A percentile compares a stretch with the other conserved stretches of the same genome.
phyloP scores from a whole-genome alignment of 2,113 vertebrate genomes.

The Clinocottus analis region DNA sequence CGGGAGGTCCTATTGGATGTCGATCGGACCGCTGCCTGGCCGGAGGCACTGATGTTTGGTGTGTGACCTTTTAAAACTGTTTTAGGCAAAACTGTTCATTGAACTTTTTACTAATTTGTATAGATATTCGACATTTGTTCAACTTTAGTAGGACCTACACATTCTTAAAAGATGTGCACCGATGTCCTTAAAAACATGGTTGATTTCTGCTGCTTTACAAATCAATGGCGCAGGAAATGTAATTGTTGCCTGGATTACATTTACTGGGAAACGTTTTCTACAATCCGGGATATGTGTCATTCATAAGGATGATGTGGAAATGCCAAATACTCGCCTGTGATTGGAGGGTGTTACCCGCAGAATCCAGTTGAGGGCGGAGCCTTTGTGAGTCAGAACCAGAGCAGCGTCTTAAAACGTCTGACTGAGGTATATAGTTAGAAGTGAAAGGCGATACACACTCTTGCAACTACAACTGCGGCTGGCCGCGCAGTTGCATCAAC shows the following conservation, averaged over 20 bases:
- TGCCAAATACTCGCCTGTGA: not conserved
- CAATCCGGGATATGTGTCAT: conserved; percentile 4
- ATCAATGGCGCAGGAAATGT: not conserved
- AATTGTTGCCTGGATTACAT: not conserved
- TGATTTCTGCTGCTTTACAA: conserved; percentile 6
- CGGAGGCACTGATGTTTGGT: conserved; percentile 4
- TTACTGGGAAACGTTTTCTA: not conserved
- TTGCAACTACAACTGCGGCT: no score
- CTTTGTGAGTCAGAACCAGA: no score
- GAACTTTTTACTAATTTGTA: not conserved
- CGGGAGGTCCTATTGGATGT: conserved; percentile 13
- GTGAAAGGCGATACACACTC: no score
- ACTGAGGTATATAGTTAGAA: no score
- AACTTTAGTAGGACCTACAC: not conserved
- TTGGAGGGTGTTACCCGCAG: no score
- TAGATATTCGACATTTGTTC: not conserved
- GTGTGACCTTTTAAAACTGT: conserved; percentile 36
- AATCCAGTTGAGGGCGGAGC: no score
- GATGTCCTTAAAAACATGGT: no score
- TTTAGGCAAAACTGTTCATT: not conserved
- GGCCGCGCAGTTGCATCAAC: no score
- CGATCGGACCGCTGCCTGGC: not conserved
- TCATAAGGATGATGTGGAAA: not conserved
- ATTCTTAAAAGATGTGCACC: no score
- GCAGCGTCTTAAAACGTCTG: no score